Evolutionary conservation across 2,888 invertebrate genomes (phyloP), one percentile per base, ranked within the genome.

Genomic region (Congeria kusceri): DNA sequence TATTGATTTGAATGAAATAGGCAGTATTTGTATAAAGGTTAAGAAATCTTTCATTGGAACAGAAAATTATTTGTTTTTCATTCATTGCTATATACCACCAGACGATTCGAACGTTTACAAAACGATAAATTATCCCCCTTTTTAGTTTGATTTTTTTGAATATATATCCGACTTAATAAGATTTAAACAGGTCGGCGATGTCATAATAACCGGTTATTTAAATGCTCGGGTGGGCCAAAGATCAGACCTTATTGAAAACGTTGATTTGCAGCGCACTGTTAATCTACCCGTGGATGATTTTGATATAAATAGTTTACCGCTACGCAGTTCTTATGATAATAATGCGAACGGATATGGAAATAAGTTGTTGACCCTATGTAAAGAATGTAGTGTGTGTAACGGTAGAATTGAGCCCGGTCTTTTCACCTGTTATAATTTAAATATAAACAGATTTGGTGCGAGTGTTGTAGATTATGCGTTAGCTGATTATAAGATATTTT

Each of bases 101-200:
- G 47, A 47, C 5, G 64, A 64, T 29, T 65, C 53, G 18, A 53
- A n/a, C 18, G 53, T 65, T 2, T 65, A 65, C n/a, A 65, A 65
- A 65, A 47, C n/a, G 11, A 39, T 28, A 23, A 27, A 46, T n/a
- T n/a, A n/a, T n/a, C n/a, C n/a, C n/a, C 23, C 53, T 11, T 65
- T 27, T 65, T 49, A 65, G 29, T 65, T 47, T 65, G 53, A 65
- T 44, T 65, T 65, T 27, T 53, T 65, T 47, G 20, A 53, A 23
- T 18, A 53, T 53, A 53, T 53, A n/a, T 53, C 53, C 7, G n/a
- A 53, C n/a, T 20, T 53, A 28, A 65, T 65, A 25, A 49, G 27
- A 29, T 65, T 29, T 29, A 65, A 47, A 20, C 1, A 28, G 46
- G 20, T 53, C 13, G 65, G 65, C 18, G 53, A 27, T 18, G 53